A percentile compares a stretch with the other conserved stretches of the same genome.
Evolutionary conservation across 2,113 vertebrate genomes (phyloP).

Genomic region (Callaeas wilsoni): DNA sequence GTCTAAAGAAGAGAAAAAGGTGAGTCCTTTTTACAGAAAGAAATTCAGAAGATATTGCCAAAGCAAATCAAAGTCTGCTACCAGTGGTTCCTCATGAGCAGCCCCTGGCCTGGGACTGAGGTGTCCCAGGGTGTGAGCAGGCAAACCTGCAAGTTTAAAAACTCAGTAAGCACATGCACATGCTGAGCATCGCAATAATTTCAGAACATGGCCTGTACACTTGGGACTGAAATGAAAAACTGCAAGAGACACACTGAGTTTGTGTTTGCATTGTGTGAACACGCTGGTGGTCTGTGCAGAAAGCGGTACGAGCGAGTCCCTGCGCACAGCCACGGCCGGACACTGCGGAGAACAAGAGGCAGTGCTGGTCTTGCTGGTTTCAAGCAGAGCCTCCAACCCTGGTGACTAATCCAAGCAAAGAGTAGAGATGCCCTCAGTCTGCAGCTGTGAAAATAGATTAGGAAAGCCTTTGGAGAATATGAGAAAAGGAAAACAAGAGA

Average conservation of each 20-base stretch:
- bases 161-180: background rate
- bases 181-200: background rate
- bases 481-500: background rate
- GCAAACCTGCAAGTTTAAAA: too few relatives aligned
- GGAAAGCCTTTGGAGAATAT: background rate
- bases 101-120: background rate
- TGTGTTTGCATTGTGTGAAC: background rate
- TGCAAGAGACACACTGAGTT: background rate
- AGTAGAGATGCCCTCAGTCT: background rate
- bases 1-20: background rate
- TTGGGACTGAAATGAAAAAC: background rate
- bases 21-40: background rate
- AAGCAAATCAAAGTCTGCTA: background rate
- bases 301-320: rapidly evolving
- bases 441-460: constrained; percentile 13
- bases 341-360: background rate
- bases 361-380: background rate
- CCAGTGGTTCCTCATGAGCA: background rate
- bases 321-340: rapidly evolving
- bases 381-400: background rate
- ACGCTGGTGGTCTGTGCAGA: rapidly evolving
- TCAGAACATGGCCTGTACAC: background rate
- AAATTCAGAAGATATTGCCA: background rate
- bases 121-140: background rate
- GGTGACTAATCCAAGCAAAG: background rate